Evolutionary conservation across 2,113 vertebrate genomes (phyloP).

Genomic region (Atrichornis clamosus): DNA sequence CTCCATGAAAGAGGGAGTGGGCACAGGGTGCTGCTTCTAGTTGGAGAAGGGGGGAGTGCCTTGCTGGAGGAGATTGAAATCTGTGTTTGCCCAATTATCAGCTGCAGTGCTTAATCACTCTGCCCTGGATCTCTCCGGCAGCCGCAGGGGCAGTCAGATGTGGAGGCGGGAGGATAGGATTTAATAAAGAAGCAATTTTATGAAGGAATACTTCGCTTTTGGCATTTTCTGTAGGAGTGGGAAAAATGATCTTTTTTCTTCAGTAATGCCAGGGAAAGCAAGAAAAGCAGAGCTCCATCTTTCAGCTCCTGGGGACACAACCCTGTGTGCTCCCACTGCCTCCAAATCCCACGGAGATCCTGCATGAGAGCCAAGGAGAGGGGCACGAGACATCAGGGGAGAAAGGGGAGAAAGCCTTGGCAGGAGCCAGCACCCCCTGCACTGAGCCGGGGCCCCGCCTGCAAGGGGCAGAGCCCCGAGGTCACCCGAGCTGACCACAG

Average conservation of each 20-base stretch:
- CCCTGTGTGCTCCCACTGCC: not conserved
- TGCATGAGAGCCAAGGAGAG: not conserved
- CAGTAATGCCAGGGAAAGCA: not conserved
- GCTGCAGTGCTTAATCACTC: not conserved
- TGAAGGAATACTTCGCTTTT: conserved; percentile 30
- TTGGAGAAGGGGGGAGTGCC: not conserved
- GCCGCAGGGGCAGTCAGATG: not conserved
- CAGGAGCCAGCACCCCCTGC: not conserved
- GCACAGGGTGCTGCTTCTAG: not conserved
- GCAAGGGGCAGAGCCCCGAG: not conserved
- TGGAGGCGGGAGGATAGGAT: conserved; percentile 10
- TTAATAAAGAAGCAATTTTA: conserved; percentile 52
- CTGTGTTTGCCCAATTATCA: not conserved
- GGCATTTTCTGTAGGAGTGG: conserved; percentile 22
- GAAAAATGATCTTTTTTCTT: not conserved
- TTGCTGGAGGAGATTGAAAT: conserved; percentile 5
- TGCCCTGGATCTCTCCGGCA: conserved; percentile 4
- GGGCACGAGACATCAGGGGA: accelerated
- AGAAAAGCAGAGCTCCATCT: not conserved
- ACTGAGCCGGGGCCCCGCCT: not conserved
- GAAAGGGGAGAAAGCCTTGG: not conserved
- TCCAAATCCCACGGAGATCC: not conserved
- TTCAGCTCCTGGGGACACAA: not conserved
- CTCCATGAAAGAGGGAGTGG: not conserved
- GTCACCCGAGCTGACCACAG: not conserved